Conservation (phyloP, 2,797 vertebrate species). For the Austrolebias charrua region DNA sequence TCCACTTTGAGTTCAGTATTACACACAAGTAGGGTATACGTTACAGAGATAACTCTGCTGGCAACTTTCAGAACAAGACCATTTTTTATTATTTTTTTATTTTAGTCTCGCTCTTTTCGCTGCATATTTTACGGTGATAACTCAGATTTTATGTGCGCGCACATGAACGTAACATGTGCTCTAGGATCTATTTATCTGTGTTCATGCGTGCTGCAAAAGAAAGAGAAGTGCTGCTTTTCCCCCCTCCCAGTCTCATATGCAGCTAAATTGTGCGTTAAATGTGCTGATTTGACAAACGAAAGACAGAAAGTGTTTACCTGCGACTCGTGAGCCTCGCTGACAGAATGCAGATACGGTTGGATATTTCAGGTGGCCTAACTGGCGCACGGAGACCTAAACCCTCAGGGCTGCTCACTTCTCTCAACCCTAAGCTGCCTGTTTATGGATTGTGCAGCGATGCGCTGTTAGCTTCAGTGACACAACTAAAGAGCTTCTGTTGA, state of each 20-base stretch:
- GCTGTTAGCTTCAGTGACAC: conserved; percentile 33
- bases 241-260: conserved; percentile 46
- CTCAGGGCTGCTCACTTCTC: conserved; percentile 40
- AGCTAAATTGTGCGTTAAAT: conserved; percentile 57
- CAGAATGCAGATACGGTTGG: conserved; percentile 57
- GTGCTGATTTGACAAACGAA: conserved; percentile 70
- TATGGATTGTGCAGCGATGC: conserved; percentile 29
- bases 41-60: conserved; percentile 67
- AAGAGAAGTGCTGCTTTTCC: conserved; percentile 56
- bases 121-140: conserved; percentile 61
- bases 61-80: conserved; percentile 49
- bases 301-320: conserved; percentile 68
- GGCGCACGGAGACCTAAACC: conserved; percentile 45
- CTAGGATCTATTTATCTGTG: conserved; percentile 6
- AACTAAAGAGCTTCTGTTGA: conserved; percentile 13
- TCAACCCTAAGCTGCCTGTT: conserved; percentile 35
- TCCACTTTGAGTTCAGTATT: conserved; percentile 66
- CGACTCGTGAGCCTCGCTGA: conserved; percentile 49
- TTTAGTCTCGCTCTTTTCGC: conserved; percentile 49
- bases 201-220: conserved; percentile 17
- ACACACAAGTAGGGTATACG: conserved; percentile 64
- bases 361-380: conserved; percentile 55
- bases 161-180: conserved; percentile 18
- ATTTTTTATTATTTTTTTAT: conserved; percentile 28
- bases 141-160: conserved; percentile 32